These are phyloP conservation scores for Hylaeus anthracinus DNA, from an alignment of 1,140 invertebrate species.

Conservation along the genomic window DNA sequence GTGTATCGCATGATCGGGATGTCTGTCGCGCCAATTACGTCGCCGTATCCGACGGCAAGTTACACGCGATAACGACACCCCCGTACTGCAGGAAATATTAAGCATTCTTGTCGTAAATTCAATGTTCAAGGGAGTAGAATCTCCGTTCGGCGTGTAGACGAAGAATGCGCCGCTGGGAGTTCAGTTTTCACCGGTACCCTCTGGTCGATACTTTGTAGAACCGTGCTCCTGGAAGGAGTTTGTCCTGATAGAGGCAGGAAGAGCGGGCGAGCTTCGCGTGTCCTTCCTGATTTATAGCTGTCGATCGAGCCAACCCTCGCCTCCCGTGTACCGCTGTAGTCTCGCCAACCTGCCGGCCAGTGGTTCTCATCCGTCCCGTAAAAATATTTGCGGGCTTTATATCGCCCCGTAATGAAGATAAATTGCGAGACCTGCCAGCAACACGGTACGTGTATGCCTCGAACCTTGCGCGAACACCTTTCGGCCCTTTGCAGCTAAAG, in stretches of 20 bases:
- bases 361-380: slow-evolving; percentile 44
- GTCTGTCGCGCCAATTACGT: slow-evolving; percentile 45
- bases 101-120: slow-evolving; percentile 54
- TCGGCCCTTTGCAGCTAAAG: background rate
- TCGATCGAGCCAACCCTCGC: slow-evolving; percentile 52
- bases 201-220: slow-evolving; percentile 56
- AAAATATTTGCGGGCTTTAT: slow-evolving; percentile 29
- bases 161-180: slow-evolving; percentile 23
- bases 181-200: slow-evolving; percentile 49
- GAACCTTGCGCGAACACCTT: background rate
- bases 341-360: slow-evolving; percentile 43
- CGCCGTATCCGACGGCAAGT: background rate
- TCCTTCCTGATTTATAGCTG: slow-evolving; percentile 66
- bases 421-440: slow-evolving; percentile 16
- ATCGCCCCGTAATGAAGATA: slow-evolving; percentile 35
- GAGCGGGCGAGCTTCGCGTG: slow-evolving; percentile 57
- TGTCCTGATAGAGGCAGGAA: slow-evolving; percentile 52
- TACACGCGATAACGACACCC: slow-evolving; percentile 38
- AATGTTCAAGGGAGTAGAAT: slow-evolving; percentile 43
- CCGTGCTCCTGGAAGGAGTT: slow-evolving; percentile 56
- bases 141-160: slow-evolving; percentile 38
- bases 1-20: slow-evolving; percentile 6
- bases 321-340: slow-evolving; percentile 14
- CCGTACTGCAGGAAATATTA: slow-evolving; percentile 30
- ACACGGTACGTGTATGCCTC: slow-evolving; percentile 9